Evolutionary conservation across 2,888 invertebrate genomes (phyloP), one percentile per base, ranked within the genome.

Genomic region (Andrena bucephala): DNA sequence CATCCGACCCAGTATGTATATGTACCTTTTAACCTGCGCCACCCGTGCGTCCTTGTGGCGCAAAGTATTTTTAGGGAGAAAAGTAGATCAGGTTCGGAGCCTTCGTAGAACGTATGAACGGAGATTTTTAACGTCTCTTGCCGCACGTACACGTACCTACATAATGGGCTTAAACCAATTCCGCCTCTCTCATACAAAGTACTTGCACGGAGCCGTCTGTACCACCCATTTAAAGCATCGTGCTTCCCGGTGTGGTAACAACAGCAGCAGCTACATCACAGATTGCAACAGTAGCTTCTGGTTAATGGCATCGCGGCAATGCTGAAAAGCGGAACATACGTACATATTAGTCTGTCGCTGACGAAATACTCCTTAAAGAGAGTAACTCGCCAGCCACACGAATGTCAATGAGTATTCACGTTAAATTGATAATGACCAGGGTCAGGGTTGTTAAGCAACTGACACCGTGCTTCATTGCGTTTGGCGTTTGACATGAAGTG

Each of bases 191-290:
- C 65, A 83, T 80, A 89, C 87, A 87, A 88, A 88, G 88, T 88
- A 85, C 89, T 81, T 82, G 68, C 71, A 79, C 87, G 88, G 88
- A 89, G 89, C 89, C 85, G 88, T 89, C 88, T 88, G 88, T 88
- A 87, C 88, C 89, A 87, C 86, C 88, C 88, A 88, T 86, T 88
- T 88, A 88, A 88, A 88, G 89, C 84, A 71, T 82, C 89, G 83
- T 81, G 81, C 77, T 83, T 81, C 83, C 68, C 81, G 74, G 75
- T 65, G 84, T 72, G 65, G 60, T 81, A 69, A 70, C 62, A 66
- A 60, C 50, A 71, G 70, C 81, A 66, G 81, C 48, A 70, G 76
- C 79, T 77, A 78, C 65, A 78, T 68, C 81, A 82, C 80, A 87
- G 89, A 87, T 85, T 77, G 80, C 74, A 60, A 72, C 83, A 84